Base-by-base conservation (phyloP, 2,113 vertebrate species). In the Azemiops feae region DNA sequence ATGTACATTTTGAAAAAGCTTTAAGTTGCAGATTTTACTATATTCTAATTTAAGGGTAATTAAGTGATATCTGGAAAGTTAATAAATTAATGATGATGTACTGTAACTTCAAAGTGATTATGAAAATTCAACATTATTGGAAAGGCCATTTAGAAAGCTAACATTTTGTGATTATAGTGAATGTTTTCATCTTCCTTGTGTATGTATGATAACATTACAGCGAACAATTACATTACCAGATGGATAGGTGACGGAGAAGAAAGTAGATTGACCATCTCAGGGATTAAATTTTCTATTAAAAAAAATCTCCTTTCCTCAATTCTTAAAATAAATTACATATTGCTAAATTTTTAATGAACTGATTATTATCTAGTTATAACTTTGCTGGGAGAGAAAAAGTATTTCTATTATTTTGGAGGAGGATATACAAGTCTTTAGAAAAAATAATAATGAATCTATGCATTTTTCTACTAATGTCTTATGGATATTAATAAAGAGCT, bases 11-110 rank as follows among this genome's bases (percentile, higher is more conserved):
- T 91, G 85, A 69, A 85, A 94, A 94, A 93, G 91, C 54, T 74
- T 95, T 92, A 94, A 94, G 22, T 53, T n/a, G 2, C 58, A 95
- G 92, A 60, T 86, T 43, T 12, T 27, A 34, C 23, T 30, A 97
- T 96, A 96, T 89, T 92, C 94, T 96, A 94, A 86, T 95, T 96
- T 95, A 53, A 94, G 96, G 96, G 95, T 25, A 89, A 89, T 2
- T 92, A 27, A 20, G 7, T 11, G 43, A 5, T 55, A 93, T 91
- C 91, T 88, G 64, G 23, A 87, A 93, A 94, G 90, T 25, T 16
- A 30, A 14, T 8, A 92, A 9, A 45, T 74, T 30, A 85, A 87
- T 2, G 64, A 27, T 52, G 23, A 43, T 88, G 0, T 52, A 43
- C 74, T 10, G 16, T 23, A 20, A 6, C 81, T 93, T 22, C 86